Evolutionary conservation across 2,888 invertebrate genomes (phyloP), one percentile per base, ranked within the genome.

Genomic region (Eilema griseolum): DNA sequence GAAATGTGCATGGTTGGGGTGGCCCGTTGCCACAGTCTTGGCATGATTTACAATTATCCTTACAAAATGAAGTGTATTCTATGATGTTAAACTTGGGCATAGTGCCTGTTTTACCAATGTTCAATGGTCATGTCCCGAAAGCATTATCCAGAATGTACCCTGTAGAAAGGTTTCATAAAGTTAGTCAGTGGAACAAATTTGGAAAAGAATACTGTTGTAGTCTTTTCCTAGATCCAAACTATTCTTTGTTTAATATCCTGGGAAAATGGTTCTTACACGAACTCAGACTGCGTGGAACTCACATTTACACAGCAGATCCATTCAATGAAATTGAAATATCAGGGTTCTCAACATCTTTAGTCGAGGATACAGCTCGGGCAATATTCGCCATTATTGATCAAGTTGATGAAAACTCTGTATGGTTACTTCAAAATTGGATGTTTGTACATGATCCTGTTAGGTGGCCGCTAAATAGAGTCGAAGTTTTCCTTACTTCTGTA

Each of bases 401-500:
- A 20, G 96, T 96, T 5, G 99, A 99, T 91, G 91, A 96, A 0
- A 85, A 97, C 23, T 98, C 98, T 0, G 96, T 99, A 70, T 99
- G 99, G 99, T 97, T 96, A 88, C 94, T 98, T 88, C 99, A 98
- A 91, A 98, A 97, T 64, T 99, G 98, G 98, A 96, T 98, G 95
- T 98, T 98, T 87, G 96, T 97, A 0, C 95, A 96, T 76, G 96
- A 97, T 79, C 91, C 95, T 23, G 82, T 93, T 31, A 96, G 96
- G 87, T 98, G 98, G 98, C 96, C 96, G 2, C 88, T 94, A 37
- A 88, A 95, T 0, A 96, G 96, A 85, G 97, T 97, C 7, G 91
- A 97, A 88, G 96, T 97, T 1, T 97, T 98, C 80, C 86, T 99
- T 20, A 97, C 97, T 3, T 96, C 98, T 1, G 97, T 98, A 0